These are phyloP conservation scores for Lates japonicus DNA, from an alignment of 2,797 vertebrate genomes.

Conservation along the genomic window DNA sequence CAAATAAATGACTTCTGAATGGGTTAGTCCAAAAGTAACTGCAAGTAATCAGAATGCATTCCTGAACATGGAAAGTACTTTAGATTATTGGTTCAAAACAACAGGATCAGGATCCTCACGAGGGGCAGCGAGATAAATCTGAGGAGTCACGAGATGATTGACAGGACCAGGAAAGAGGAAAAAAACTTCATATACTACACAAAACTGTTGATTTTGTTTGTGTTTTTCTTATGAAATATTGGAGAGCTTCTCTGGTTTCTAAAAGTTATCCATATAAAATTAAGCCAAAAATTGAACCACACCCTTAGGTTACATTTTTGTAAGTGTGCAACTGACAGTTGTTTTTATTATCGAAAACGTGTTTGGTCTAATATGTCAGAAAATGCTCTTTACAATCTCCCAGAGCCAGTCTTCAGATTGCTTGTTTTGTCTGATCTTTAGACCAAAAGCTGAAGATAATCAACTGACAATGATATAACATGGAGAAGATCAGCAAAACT, in stretches of 20 bases:
- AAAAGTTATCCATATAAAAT: not conserved
- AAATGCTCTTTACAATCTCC: not conserved
- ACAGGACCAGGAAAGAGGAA: not conserved
- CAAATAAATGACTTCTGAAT: not conserved
- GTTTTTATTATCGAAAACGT: not conserved
- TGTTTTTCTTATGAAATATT: not conserved
- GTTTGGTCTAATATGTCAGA: not conserved
- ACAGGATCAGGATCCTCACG: not conserved
- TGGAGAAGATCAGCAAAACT: too few species aligned
- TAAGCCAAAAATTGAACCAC: not conserved
- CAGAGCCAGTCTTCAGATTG: not conserved
- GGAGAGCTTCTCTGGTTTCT: not conserved
- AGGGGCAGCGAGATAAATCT: not conserved
- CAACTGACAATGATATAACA: not conserved
- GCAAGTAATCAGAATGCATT: conserved; percentile 1
- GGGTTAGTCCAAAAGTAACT: not conserved
- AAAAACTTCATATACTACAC: not conserved
- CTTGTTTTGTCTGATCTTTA: not conserved
- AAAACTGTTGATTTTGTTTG: not conserved
- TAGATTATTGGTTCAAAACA: not conserved
- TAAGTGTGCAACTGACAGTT: not conserved
- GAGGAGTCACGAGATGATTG: not conserved
- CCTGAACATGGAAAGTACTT: not conserved
- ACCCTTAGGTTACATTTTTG: not conserved
- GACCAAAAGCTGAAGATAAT: not conserved